Base-by-base conservation (phyloP, 2,888 invertebrate species). In the Tetrapedia diversipes region DNA sequence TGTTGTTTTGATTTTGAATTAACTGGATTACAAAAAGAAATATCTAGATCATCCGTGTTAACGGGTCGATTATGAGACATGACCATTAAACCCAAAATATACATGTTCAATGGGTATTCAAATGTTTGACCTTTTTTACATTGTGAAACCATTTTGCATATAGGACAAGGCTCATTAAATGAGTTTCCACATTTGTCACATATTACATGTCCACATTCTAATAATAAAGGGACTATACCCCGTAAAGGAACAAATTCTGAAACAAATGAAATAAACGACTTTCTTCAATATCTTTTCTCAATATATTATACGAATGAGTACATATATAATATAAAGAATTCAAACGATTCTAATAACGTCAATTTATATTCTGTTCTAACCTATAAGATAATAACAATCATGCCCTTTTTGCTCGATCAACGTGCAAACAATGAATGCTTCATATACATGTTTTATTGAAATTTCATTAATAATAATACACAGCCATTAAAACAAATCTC, bases 181-280 rank as follows among this genome's bases (percentile, higher is more conserved):
- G 90, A 92, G 43, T 87, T 91, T 16, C 94, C 88, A 87, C 96
- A 96, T 59, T 92, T 93, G 81, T 95, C 94, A 84, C 96, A 96
- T 84, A 94, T 92, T 2, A 94, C 92, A 89, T 96, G 96, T 0
- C 94, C 94, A 87, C 96, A 96, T 75, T 92, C 86, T 71, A 96
- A 89, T 45, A 95, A 90, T 29, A 96, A 90, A 0, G 96, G 96
- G 41, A 86, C 24, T 10, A 43, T 1, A 4, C 82, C 83, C 19
- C 16, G 78, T 6, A 79, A 19, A 22, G 73, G 69, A 0, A 34
- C 45, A 24, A 75, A 61, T 54, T 65, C 75, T 74, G 81, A 53
- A 76, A 85, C 82, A 74, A 61, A 54, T 0, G 22, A 57, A 14
- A n/a, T 14, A 60, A 49, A 39, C 4, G 4, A 41, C 1, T 19